Evolutionary conservation across 92 coral and sea anemone species (phyloP).

Genomic region (Palythoa caribaeorum): DNA sequence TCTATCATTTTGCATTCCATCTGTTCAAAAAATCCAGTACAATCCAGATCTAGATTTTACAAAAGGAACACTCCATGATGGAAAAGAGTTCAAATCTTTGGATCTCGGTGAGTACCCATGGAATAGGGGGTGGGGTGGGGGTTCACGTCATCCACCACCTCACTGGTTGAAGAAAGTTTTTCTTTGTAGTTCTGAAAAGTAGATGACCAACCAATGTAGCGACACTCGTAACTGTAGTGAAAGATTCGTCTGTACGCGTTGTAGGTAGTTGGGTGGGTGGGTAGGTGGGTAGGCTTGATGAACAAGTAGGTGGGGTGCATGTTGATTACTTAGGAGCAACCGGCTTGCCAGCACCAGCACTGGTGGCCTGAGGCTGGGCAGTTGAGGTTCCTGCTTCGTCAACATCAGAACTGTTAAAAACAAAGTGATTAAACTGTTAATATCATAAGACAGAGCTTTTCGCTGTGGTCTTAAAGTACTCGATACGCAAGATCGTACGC

Average conservation of each 20-base stretch:
- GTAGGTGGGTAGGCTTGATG: not conserved
- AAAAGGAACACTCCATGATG: no score
- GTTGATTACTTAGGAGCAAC: conserved; percentile 4
- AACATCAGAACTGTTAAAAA: conserved; percentile 18
- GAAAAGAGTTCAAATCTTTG: no score
- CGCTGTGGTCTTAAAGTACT: not conserved
- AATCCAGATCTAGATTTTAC: no score
- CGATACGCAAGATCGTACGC: not conserved
- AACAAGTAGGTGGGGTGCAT: not conserved
- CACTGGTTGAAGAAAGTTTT: not conserved
- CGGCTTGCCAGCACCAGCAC: conserved; percentile 16
- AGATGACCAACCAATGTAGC: not conserved
- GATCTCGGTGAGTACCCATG: no score
- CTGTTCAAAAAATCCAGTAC: no score
- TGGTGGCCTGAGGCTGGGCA: not conserved
- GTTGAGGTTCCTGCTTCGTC: conserved; percentile 15
- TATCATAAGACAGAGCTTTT: not conserved
- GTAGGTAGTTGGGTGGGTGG: not conserved
- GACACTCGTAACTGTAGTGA: not conserved
- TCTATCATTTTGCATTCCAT: no score
- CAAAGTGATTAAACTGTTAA: not conserved
- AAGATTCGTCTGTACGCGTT: not conserved
- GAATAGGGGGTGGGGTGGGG: no score
- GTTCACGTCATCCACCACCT: no score
- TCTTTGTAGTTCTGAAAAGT: not conserved